A percentile compares a stretch with the other conserved stretches of the same genome.
Evolutionary conservation across 2,113 vertebrate species (phyloP).

Genomic region (Tamias sibiricus): DNA sequence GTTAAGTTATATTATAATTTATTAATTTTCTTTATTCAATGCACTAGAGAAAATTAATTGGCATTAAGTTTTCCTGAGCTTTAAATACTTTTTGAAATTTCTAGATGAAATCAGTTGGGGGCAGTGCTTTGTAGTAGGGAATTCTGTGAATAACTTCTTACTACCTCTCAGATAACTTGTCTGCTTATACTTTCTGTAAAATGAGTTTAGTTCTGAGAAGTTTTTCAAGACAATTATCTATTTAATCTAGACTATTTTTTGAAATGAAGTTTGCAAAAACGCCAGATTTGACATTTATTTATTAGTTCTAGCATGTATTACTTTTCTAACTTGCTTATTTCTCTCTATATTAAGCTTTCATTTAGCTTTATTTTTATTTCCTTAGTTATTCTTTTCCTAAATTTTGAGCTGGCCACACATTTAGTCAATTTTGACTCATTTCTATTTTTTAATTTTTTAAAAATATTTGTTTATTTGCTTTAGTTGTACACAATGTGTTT

Average conservation of each 20-base stretch:
- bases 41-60: background rate
- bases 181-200: background rate
- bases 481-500: too few species aligned
- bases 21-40: background rate
- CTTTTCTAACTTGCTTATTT: background rate
- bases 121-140: background rate
- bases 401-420: background rate
- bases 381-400: background rate
- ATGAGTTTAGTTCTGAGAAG: background rate
- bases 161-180: background rate
- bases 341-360: conserved; percentile 21
- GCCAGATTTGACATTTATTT: background rate
- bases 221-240: background rate
- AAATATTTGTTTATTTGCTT: too few species aligned
- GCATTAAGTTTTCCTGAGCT: background rate
- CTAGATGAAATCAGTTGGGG: background rate
- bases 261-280: background rate
- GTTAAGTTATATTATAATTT: background rate
- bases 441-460: too few species aligned
- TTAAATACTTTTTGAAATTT: background rate
- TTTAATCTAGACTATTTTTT: background rate
- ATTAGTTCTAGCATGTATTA: background rate
- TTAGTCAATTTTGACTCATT: background rate
- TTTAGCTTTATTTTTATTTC: background rate
- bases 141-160: background rate